Conservation (phyloP, 2,888 invertebrate species). For the Oxyteleia sp. region DNA sequence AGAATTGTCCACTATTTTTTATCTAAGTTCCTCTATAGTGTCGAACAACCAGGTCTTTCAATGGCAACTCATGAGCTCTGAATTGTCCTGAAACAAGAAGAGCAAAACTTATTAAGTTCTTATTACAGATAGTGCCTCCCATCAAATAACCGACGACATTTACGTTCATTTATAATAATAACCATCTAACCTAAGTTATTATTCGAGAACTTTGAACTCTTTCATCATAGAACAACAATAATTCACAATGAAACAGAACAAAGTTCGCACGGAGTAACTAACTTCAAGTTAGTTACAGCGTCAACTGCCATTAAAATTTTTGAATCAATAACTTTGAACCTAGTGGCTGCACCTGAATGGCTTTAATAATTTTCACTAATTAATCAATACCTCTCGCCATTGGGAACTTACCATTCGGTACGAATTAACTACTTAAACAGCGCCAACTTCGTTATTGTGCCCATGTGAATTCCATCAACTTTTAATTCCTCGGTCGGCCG, state of each 20-base stretch:
- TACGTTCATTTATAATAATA: not conserved
- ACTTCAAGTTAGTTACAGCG: conserved; percentile 24
- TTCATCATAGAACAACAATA: not conserved
- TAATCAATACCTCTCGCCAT: conserved; percentile 17
- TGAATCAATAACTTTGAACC: conserved; percentile 18
- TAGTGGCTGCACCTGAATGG: conserved; percentile 11
- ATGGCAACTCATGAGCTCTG: too few relatives aligned
- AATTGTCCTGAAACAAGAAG: too few relatives aligned
- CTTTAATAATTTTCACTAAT: conserved; percentile 37
- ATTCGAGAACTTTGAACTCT: not conserved
- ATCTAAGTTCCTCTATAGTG: too few relatives aligned
- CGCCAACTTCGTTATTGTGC: not conserved
- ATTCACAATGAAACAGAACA: not conserved
- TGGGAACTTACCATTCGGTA: conserved; percentile 7
- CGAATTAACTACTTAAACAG: conserved; percentile 11
- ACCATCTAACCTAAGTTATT: not conserved
- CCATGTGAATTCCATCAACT: conserved; percentile 2
- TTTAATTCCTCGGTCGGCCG: not conserved
- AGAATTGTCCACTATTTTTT: too few relatives aligned
- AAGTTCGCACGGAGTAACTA: not conserved
- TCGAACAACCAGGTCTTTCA: too few relatives aligned
- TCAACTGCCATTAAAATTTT: conserved; percentile 23
- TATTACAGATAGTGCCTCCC: not conserved
- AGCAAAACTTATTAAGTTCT: not conserved
- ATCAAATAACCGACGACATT: not conserved